Percentiles rank a stretch among this genome's conserved stretches.
phyloP scores from a whole-genome alignment of 2,888 invertebrate species.

The Mimas tiliae region DNA sequence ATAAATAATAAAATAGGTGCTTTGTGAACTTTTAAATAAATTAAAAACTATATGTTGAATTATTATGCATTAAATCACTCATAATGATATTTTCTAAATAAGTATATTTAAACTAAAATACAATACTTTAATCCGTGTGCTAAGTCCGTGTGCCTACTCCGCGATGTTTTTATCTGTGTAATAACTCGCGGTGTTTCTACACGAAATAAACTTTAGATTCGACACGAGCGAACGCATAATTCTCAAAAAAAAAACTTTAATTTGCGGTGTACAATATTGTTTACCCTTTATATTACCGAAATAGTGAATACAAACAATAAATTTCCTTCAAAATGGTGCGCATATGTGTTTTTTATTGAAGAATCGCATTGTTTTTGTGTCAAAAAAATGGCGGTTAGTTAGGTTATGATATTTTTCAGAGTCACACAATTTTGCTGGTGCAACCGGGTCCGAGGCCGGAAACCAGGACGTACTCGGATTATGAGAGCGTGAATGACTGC shows the following conservation, averaged over 20 bases:
- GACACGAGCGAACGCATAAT: constrained; percentile 31
- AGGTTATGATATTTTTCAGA: constrained; percentile 85
- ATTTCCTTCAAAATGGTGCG: constrained; percentile 55
- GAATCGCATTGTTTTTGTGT: constrained; percentile 11
- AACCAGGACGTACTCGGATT: constrained; percentile 98
- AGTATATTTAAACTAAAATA: no score
- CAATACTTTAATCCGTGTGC: no score
- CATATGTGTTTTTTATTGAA: constrained; percentile 25
- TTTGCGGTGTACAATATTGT: not conserved
- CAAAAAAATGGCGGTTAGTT: constrained; percentile 61
- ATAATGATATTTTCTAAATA: no score
- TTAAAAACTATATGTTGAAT: no score
- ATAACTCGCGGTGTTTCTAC: constrained; percentile 28
- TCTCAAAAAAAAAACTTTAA: constrained; percentile 35
- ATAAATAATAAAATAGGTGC: no score
- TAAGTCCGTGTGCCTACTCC: no score
- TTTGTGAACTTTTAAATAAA: no score
- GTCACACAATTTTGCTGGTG: constrained; percentile 98
- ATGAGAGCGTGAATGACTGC: constrained; percentile 98
- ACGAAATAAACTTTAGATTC: constrained; percentile 34
- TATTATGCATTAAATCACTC: no score
- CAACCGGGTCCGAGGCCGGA: constrained; percentile 97
- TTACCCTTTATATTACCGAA: not conserved
- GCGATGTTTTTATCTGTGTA: not conserved
- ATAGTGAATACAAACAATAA: constrained; percentile 1